Evolutionary conservation across 2,797 vertebrate genomes (phyloP), one percentile per base, ranked within the genome.

Genomic region (Champsocephalus gunnari): DNA sequence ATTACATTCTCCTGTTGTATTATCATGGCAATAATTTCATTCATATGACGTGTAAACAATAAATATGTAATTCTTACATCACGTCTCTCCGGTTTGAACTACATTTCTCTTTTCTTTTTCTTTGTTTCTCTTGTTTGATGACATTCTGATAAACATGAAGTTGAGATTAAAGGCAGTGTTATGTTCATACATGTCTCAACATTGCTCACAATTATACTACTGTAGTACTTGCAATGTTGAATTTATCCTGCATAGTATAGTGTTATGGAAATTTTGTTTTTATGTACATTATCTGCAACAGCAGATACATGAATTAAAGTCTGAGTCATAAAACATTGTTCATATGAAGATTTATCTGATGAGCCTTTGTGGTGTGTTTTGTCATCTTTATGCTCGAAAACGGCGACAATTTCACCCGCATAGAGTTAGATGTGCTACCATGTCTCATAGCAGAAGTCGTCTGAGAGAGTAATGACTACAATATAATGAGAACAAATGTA

Each of bases 381-480:
- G 44, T 80, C 47, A 66, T 68, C 5, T 53, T 45, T 59, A 54
- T 13, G 24, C 63, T 56, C 13, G 10, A 56, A 55, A 76, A 66
- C 63, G 24, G 57, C 3, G 17, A 73, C 43, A 67, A 63, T 47
- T 55, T 17, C 19, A 9, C n/a, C 66, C 0, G 2, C 38, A 16
- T 34, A 7, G 56, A 60, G 67, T 44, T 12, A 48, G 57, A 70
- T 57, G n/a, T 16, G 53, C 12, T 58, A n/a, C 51, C 62, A 57
- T 80, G 75, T 51, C 28, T 77, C 49, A 64, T 44, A n/a, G 19
- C 43, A 61, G 65, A 68, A 53, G 17, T 55, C 34, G n/a, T 17
- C 67, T 68, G 65, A 69, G 56, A 73, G 54, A 83, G 66, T 71
- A 65, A 82, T 79, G 77, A 71, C 58, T 17, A 9, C 67, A 45